Percentiles rank a stretch among this genome's conserved stretches.
phyloP scores from a whole-genome alignment of 2,113 vertebrate genomes.

The Cyanoderma ruficeps region DNA sequence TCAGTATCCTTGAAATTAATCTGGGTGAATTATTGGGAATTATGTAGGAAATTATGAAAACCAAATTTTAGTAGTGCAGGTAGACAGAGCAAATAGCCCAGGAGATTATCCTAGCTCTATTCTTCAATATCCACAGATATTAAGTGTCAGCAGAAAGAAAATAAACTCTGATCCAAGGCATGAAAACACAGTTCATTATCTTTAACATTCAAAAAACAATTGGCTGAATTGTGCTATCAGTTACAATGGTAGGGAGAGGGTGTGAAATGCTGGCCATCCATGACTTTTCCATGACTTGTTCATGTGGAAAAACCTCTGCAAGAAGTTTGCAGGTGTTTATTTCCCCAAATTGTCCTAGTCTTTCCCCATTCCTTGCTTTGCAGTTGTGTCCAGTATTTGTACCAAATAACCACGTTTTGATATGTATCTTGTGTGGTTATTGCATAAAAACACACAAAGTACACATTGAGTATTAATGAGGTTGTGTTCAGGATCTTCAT shows the following conservation, averaged over 20 bases:
- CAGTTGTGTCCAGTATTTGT: background rate
- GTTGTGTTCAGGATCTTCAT: background rate
- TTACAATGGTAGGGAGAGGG: rapidly evolving
- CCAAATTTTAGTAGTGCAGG: background rate
- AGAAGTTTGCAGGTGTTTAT: background rate
- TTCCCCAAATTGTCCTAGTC: background rate
- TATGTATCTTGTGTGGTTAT: background rate
- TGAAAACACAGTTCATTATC: background rate
- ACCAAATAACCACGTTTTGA: background rate
- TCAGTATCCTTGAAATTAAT: background rate
- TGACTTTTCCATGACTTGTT: background rate
- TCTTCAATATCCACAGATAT: background rate
- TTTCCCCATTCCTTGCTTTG: background rate
- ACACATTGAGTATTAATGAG: background rate
- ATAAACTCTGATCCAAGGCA: background rate
- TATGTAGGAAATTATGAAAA: constrained; percentile 4
- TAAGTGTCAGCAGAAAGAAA: background rate
- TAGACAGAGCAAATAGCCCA: background rate
- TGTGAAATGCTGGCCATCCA: background rate
- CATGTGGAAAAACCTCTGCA: background rate
- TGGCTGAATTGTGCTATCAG: background rate
- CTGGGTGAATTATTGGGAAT: background rate
- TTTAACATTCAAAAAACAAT: background rate
- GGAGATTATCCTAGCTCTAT: background rate
- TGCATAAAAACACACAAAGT: background rate